Percentiles rank a stretch among this genome's conserved stretches.
Conservation (phyloP, 1,140 invertebrate species). For the Drosophila rhopaloa region DNA sequence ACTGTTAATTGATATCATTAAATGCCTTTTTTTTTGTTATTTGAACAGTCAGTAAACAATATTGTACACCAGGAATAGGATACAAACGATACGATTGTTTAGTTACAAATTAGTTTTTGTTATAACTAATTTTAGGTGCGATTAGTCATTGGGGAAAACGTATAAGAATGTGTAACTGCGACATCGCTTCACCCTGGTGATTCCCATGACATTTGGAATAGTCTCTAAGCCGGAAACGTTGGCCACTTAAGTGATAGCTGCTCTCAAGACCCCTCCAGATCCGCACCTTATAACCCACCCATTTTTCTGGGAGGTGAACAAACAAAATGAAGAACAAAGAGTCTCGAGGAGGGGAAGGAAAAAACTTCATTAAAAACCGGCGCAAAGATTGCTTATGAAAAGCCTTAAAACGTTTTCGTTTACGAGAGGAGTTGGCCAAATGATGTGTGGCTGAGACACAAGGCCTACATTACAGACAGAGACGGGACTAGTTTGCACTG, state of each 20-base stretch:
- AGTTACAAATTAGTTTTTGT: too few relatives aligned
- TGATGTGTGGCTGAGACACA: conserved; percentile 49
- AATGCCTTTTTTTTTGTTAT: too few relatives aligned
- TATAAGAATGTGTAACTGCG: not conserved
- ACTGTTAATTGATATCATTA: too few relatives aligned
- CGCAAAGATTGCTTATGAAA: conserved; percentile 61
- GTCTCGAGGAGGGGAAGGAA: not conserved
- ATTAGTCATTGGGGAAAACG: not conserved
- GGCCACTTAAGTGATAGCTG: conserved; percentile 22
- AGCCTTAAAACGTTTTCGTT: conserved; percentile 82
- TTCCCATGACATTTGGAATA: conserved; percentile 1
- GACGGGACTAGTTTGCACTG: not conserved
- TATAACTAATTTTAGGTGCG: too few relatives aligned
- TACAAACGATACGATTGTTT: too few relatives aligned
- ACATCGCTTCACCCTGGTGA: not conserved
- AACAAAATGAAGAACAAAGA: conserved; percentile 41
- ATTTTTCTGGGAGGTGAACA: conserved; percentile 22
- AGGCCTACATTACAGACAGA: conserved; percentile 48
- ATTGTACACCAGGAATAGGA: too few relatives aligned
- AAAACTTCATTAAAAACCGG: conserved; percentile 35
- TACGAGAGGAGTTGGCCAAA: conserved; percentile 74
- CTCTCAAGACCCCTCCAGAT: not conserved
- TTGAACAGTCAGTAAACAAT: too few relatives aligned
- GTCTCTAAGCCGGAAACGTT: conserved; percentile 16
- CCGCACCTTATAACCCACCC: not conserved